phyloP scores from a whole-genome alignment of 2,888 invertebrate species.

The Alsophila aescularia region DNA sequence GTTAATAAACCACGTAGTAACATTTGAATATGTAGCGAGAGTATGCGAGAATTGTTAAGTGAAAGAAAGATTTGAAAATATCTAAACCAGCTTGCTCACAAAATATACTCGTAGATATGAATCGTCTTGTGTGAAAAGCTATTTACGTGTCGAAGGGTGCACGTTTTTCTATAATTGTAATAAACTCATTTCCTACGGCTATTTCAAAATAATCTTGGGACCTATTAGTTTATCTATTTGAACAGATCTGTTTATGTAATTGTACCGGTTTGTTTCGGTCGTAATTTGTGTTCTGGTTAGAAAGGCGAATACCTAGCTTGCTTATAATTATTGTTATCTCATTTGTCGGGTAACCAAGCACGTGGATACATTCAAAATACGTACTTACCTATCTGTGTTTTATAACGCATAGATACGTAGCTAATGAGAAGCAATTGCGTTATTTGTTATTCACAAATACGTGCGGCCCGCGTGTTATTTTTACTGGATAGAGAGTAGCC shows the following conservation, averaged over 20 bases:
- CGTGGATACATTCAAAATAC: too few species aligned
- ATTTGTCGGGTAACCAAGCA: neutral
- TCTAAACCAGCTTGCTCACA: too few species aligned
- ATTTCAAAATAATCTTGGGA: neutral
- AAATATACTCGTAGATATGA: too few species aligned
- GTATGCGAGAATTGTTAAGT: neutral
- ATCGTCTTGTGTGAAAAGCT: neutral
- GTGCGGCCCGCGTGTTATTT: too few species aligned
- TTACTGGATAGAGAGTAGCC: too few species aligned
- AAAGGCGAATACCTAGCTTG: neutral
- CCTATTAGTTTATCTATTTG: neutral
- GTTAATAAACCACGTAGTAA: neutral
- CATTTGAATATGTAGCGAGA: neutral
- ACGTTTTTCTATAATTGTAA: slow-evolving; percentile 6
- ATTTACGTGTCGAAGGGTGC: neutral
- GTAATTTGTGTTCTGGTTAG: slow-evolving; percentile 2
- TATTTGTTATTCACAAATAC: too few species aligned
- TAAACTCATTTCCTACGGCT: neutral
- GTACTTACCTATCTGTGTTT: too few species aligned
- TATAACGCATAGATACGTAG: too few species aligned
- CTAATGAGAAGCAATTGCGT: too few species aligned
- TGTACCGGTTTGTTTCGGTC: neutral
- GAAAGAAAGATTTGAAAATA: too few species aligned
- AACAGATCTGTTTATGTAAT: slow-evolving; percentile 1
- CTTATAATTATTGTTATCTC: neutral